phyloP scores from a whole-genome alignment of 2,113 vertebrate species.

The Vanacampus margaritifer region DNA sequence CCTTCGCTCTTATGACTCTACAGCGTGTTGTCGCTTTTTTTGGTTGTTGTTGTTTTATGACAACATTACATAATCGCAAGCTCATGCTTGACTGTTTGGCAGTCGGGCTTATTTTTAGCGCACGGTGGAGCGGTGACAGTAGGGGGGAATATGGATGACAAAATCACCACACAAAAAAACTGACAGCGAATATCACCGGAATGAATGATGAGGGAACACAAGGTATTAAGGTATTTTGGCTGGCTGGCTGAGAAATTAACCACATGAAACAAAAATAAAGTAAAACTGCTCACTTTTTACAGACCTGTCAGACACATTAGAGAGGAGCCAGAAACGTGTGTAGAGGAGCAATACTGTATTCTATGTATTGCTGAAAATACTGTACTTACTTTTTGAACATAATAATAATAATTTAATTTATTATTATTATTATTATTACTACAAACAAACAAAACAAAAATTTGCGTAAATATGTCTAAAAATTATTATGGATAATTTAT shows the following conservation, averaged over 20 bases:
- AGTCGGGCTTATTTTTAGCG: slow-evolving; percentile 2
- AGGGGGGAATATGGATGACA: slow-evolving; percentile 3
- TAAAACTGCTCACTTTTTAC: too few relatives aligned
- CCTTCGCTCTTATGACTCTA: slow-evolving; percentile 14
- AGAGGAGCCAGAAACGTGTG: too few relatives aligned
- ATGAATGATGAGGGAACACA: neutral
- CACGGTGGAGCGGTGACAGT: neutral
- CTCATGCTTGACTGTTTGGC: slow-evolving; percentile 20
- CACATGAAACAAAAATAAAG: too few relatives aligned
- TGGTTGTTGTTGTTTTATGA: slow-evolving; percentile 16
- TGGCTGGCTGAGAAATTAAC: neutral
- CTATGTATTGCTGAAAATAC: too few relatives aligned
- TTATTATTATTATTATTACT: too few relatives aligned
- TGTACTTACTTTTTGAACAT: too few relatives aligned
- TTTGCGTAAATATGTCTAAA: too few relatives aligned
- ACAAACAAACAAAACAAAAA: too few relatives aligned
- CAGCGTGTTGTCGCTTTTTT: slow-evolving; percentile 20
- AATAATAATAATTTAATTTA: too few relatives aligned
- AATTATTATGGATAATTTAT: too few relatives aligned
- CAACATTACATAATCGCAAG: slow-evolving; percentile 31
- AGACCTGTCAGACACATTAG: too few relatives aligned
- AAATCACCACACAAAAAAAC: neutral
- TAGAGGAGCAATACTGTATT: too few relatives aligned
- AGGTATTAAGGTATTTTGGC: neutral
- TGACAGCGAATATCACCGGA: neutral